Evolutionary conservation across 2,113 vertebrate genomes (phyloP), one percentile per base, ranked within the genome.

Genomic region (Mastomys coucha): DNA sequence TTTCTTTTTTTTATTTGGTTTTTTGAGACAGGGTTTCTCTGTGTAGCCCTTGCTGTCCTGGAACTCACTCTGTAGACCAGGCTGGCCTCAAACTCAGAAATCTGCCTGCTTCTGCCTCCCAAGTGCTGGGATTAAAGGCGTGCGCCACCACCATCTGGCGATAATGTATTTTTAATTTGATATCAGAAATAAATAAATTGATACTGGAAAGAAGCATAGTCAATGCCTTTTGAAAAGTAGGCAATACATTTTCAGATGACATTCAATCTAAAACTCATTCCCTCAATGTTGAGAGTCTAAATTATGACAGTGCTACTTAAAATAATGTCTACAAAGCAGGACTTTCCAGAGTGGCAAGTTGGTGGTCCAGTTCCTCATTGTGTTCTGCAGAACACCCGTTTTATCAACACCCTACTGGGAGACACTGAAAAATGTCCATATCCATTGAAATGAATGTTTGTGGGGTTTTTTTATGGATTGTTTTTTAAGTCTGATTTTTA

Each of bases 341-440:
- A 73, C 10, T n/a, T 33, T 2, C 51, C 7, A 86, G 22, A 89
- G 86, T 31, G 45, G 1, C 19, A 94, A 31, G 26, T 70, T 49
- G 53, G 10, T 60, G 80, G 10, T 42, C 11, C 20, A n/a, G 22
- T 49, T 70, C 14, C 56, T 70, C 7, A 95, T 65, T 8, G 91
- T 39, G 67, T 67, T 60, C 84, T 39, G 82, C 60, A 94, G 73
- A 76, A 89, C 45, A 91, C 81, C 36, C 12, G 20, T 56, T 96
- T 85, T 22, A 76, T 39, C 53, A 94, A 42, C 5, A 81, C 12
- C 10, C 81, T 73, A 63, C 42, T 70, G 73, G 81, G 78, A 2
- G 33, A 75, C 11, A n/a, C 87, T 93, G 56, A 80, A 90, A 82
- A 88, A 6, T n/a, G 1, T 60, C 22, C 12, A 67, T 3, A 31